phyloP scores from a whole-genome alignment of 2,113 vertebrate species.

The Naja naja region DNA sequence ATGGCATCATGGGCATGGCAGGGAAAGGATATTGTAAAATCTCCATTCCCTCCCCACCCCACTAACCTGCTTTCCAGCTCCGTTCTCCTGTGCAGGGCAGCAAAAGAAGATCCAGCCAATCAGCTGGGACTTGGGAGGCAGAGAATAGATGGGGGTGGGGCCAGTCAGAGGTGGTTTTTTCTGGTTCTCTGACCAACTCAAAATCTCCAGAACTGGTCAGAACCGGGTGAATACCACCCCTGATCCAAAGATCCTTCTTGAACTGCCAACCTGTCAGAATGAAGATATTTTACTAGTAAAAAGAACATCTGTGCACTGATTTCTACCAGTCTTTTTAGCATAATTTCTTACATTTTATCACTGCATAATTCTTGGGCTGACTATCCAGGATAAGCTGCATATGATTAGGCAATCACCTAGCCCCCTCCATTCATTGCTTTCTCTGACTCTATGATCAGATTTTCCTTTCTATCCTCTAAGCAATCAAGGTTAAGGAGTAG shows the following conservation, averaged over 20 bases:
- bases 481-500: constrained; percentile 11
- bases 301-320: background rate
- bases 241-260: background rate
- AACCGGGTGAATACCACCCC: too few relatives aligned
- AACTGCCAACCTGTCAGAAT: background rate
- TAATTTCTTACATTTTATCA: background rate
- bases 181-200: too few relatives aligned
- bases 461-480: background rate
- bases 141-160: too few relatives aligned
- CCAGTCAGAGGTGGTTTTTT: too few relatives aligned
- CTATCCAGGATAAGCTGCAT: background rate
- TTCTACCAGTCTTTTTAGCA: background rate
- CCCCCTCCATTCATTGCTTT: background rate
- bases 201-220: too few relatives aligned
- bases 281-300: background rate
- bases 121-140: too few relatives aligned
- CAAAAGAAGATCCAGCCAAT: too few relatives aligned
- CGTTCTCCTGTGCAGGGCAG: too few relatives aligned
- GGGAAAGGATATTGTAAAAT: too few relatives aligned
- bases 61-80: too few relatives aligned
- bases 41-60: too few relatives aligned
- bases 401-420: constrained; percentile 6
- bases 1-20: too few relatives aligned
- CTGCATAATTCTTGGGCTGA: background rate
- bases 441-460: background rate